Evolutionary conservation across 2,888 invertebrate species (phyloP).

Genomic region (Volucella bombylans): DNA sequence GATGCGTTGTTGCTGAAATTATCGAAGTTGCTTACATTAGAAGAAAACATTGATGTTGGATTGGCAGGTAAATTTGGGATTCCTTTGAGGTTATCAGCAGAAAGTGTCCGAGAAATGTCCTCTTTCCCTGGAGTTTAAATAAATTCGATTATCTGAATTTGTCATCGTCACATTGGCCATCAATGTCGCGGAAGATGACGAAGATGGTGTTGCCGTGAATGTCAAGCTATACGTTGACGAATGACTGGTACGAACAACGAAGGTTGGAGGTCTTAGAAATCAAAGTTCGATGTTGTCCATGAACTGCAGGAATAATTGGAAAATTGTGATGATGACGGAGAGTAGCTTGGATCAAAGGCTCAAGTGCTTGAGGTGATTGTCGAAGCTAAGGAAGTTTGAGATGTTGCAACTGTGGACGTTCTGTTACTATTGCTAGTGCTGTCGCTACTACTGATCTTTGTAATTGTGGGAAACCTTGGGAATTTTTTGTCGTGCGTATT

Average conservation of each 20-base stretch:
- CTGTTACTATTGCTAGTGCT: too few species aligned
- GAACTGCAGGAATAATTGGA: too few species aligned
- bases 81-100: conserved; percentile 83
- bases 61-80: conserved; percentile 83
- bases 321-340: too few species aligned
- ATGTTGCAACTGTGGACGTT: too few species aligned
- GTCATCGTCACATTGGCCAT: conserved; percentile 56
- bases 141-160: conserved; percentile 74
- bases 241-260: conserved; percentile 23
- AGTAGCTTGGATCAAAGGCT: too few species aligned
- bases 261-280: too few species aligned
- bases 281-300: too few species aligned
- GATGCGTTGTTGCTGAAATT: conserved; percentile 36
- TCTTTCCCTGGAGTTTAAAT: conserved; percentile 74
- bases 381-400: too few species aligned
- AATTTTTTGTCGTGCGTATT: too few species aligned
- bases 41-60: conserved; percentile 83
- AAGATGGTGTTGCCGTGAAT: conserved; percentile 56
- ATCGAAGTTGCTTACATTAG: conserved; percentile 67
- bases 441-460: too few species aligned
- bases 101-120: conserved; percentile 71
- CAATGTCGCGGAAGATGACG: conserved; percentile 52
- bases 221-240: conserved; percentile 41
- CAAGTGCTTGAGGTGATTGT: too few species aligned
- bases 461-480: too few species aligned